Base-by-base conservation (phyloP, 1,140 invertebrate genomes). In the Lucilia cuprina region DNA sequence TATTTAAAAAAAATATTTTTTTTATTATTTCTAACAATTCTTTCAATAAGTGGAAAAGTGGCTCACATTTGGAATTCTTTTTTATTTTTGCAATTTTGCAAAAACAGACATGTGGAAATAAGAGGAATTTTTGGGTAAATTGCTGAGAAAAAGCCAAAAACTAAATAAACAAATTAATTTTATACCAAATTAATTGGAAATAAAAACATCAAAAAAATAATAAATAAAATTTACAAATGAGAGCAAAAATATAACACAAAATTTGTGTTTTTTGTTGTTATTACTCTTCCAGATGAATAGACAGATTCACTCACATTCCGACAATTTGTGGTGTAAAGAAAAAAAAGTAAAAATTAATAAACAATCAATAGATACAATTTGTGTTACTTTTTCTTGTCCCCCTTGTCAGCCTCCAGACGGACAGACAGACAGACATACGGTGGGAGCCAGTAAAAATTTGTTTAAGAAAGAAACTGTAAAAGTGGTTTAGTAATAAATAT, bases 341-440 rank as follows among this genome's bases (percentile, higher is more conserved):
- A 21, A 19, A 70, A 70, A 70, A 21, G n/a, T 41, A 70, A 70
- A 65, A 70, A 12, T 70, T 19, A 70, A 70, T 70, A 70, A 70
- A 70, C 65, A 70, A 70, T 70, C 65, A 70, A 70, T 70, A 70
- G 65, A 70, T 41, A 41, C n/a, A 70, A 21, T 70, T 60, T 60
- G 13, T 60, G 14, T 60, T 17, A 17, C n/a, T n/a, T 17, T n/a
- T n/a, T n/a, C 50, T 60, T 60, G 12, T 60, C n/a, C 55, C 7
- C n/a, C 14, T 70, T n/a, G 3, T 5, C 65, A 70, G 65, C 65
- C n/a, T 70, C 65, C 55, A 60, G 55, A 17, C 55, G n/a, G 55
- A 17, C 14, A 60, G 55, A 17, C 12, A 60, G 55, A 60, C 14
- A 60, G 25, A 3, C 25, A 30, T 30, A 30, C 7, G n/a, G n/a